Evolutionary conservation across 2,888 invertebrate genomes (phyloP).

Genomic region (Thumatha senex): DNA sequence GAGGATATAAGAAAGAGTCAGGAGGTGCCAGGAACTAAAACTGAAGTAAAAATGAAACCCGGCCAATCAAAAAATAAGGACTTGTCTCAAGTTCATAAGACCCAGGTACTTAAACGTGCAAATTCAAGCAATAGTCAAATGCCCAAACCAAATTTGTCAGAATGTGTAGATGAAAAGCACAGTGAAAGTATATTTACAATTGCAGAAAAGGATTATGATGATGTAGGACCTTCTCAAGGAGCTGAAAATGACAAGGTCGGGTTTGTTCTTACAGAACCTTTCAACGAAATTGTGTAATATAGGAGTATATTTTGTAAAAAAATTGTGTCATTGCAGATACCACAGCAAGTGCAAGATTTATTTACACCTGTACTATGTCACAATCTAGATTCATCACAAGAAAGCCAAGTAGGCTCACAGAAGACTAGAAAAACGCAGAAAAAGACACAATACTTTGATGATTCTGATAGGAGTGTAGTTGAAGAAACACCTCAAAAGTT

Average conservation of each 20-base stretch:
- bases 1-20: slow-evolving; percentile 46
- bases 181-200: slow-evolving; percentile 74
- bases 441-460: slow-evolving; percentile 53
- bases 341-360: slow-evolving; percentile 43
- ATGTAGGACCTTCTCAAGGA: slow-evolving; percentile 20
- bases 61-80: slow-evolving; percentile 11
- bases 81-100: slow-evolving; percentile 22
- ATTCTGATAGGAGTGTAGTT: slow-evolving; percentile 67
- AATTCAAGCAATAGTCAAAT: slow-evolving; percentile 17
- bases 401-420: slow-evolving; percentile 16
- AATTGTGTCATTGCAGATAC: slow-evolving; percentile 23
- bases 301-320: background rate
- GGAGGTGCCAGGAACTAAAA: slow-evolving; percentile 24
- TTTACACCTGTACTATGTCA: slow-evolving; percentile 52
- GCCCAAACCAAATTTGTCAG: slow-evolving; percentile 22
- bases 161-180: slow-evolving; percentile 44
- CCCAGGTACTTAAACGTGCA: slow-evolving; percentile 26
- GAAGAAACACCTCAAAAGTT: slow-evolving; percentile 81
- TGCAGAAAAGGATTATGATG: slow-evolving; percentile 52
- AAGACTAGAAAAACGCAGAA: slow-evolving; percentile 24
- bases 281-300: background rate
- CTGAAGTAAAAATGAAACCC: slow-evolving; percentile 8
- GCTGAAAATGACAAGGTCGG: slow-evolving; percentile 42
- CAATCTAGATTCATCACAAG: slow-evolving; percentile 35
- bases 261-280: background rate